Evolutionary conservation across 64 coral and sea anemone genomes (phyloP), one percentile per base, ranked within the genome.

Genomic region (Porites australiensis): DNA sequence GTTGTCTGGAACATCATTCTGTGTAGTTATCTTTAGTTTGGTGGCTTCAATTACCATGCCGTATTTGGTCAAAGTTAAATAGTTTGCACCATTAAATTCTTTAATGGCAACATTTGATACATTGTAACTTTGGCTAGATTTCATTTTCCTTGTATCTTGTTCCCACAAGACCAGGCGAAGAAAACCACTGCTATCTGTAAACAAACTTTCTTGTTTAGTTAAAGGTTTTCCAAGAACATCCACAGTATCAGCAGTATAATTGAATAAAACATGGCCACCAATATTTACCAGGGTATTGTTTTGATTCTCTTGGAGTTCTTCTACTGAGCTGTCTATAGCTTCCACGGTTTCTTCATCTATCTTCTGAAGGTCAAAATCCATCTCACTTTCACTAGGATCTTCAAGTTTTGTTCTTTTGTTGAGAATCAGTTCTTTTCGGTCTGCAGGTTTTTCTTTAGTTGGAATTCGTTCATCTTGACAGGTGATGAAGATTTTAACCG

Each of bases 391-490:
- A 64, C 50, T 1, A 20, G 93, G 78, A 48, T 89, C 86, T 83
- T 90, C 70, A 64, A 77, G 48, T 74, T 70, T 94, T 50, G 82
- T 86, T 69, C 88, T 86, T 57, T 95, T 95, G 74, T 95, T 90
- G 55, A 90, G 74, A 79, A 86, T 70, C 66, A 95, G 6, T 55
- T 57, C 50, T 95, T 59, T 62, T 57, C 69, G 5, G 78, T 90
- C 81, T 67, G 77, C 13, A 46, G 44, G 85, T 95, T 95, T 44
- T 79, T 84, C 72, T 95, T 90, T 10, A 95, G 88, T 43, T 90
- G 58, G 74, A 64, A 95, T 14, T 78, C 90, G n/a, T 66, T 58
- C 14, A 90, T 48, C 14, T 90, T 95, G 14, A 87, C 88, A 6
- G 93, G 88, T 11, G 88, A 95, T 11, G 93, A 60, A 45, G 87